Evolutionary conservation across 2,113 vertebrate species (phyloP).

Genomic region (Anthoscopus minutus): DNA sequence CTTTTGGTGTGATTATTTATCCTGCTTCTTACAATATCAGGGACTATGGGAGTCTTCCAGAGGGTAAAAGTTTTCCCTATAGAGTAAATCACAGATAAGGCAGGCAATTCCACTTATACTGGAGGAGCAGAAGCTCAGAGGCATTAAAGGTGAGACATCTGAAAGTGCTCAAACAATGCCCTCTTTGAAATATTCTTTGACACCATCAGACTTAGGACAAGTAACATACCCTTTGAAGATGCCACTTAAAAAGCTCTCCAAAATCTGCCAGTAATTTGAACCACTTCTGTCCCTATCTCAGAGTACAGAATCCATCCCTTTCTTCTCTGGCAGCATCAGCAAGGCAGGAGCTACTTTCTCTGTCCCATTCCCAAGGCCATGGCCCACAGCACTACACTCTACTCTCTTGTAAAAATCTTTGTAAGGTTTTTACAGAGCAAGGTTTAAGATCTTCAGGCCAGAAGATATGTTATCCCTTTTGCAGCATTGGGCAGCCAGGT

Average conservation of each 20-base stretch:
- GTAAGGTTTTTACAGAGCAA: neutral
- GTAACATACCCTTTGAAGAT: slow-evolving; percentile 28
- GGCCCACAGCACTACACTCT: neutral
- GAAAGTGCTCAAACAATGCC: slow-evolving; percentile 27
- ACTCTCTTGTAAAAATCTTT: neutral
- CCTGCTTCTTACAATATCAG: neutral
- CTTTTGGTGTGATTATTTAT: neutral
- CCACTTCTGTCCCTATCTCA: neutral
- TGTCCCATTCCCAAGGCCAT: neutral
- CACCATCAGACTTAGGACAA: slow-evolving; percentile 13
- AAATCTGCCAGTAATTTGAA: slow-evolving; percentile 42
- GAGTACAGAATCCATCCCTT: neutral
- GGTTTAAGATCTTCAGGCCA: neutral
- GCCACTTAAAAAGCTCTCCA: slow-evolving; percentile 33
- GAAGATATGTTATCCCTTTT: neutral
- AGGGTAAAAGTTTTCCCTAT: neutral
- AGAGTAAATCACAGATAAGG: neutral
- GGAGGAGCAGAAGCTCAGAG: neutral
- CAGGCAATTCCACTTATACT: neutral
- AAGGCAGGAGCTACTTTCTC: neutral
- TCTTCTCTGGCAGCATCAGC: neutral
- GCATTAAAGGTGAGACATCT: slow-evolving; percentile 35
- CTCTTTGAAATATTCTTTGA: slow-evolving; percentile 44
- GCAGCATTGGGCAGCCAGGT: accelerated
- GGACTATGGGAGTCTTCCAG: neutral